Evolutionary conservation across 92 coral and sea anemone genomes (phyloP), one percentile per base, ranked within the genome.

Genomic region (Diadumene lineata): DNA sequence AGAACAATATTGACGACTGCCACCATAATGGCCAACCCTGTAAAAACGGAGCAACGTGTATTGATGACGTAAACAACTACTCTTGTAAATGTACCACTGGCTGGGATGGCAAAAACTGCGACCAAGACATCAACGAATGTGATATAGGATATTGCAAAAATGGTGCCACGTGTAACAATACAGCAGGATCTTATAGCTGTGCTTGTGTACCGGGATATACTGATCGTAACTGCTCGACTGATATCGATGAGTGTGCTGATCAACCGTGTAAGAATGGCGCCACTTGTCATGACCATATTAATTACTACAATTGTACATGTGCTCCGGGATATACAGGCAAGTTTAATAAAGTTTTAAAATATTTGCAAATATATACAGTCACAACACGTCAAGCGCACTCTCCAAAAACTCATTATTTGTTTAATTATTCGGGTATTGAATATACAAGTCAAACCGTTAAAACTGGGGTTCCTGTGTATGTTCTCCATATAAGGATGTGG

Each of bases 1-100:
- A 89, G 27, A 13, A 32, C 15, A 82, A 93, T 27, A 82, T 93
- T 48, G 77, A 93, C 33, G 98, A 93, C 32, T 93, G 98, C 48
- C 65, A 19, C 6, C 43, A 81, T 0, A 4, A 46, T 0, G 30
- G 38, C 13, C 43, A 75, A 6, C 93, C 89, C 11, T 89, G 93
- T 50, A 70, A 61, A 29, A 85, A 89, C 82, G 84, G 81, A 46
- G 90, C 77, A 25, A 78, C 86, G 22, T 89, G 94, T 62, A 13
- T 28, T 56, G 85, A 89, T 73, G 56, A 56, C 21, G 67, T 82
- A 21, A 64, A 64, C 17, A 60, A 30, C 2, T 85, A 70, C 72
- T 66, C 72, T 9, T 89, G 94, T 33, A 55, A 66, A 6, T 89
- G 94, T 60, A 69, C 70, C 38, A 55, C 88, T 0, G 87, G 87